Evolutionary conservation across 2,888 invertebrate genomes (phyloP), one percentile per base, ranked within the genome.

Genomic region (Venusia cambrica): DNA sequence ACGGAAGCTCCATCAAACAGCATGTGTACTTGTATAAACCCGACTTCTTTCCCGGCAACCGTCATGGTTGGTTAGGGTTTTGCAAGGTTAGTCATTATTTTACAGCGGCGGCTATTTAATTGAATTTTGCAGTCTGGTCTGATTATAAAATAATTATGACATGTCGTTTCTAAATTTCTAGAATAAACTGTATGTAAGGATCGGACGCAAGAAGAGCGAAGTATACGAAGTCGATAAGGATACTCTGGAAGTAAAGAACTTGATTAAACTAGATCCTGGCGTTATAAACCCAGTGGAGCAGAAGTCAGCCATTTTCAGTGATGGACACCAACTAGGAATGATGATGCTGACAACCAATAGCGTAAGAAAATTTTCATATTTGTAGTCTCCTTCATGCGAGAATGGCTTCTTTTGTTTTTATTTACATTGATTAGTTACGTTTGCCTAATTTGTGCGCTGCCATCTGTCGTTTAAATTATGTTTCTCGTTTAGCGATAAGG

Each of bases 1-100:
- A 96, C 69, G 95, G 95, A 27, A 96, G 96, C 47, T 97, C 98
- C 3, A 91, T 96, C 50, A 94, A 94, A 75, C 98, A 97, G n/a
- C 94, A 96, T 62, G 89, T 97, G 9, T 96, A 97, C 68, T 87
- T 92, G 47, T 92, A 94, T 67, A 96, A 96, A 72, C 90, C 93
- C 11, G 76, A 84, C 43, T 94, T 96, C 70, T 95, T 97, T 69
- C 92, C 92, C 3, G 92, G 92, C 47, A 95, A 96, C 62, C 90
- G 90, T 25, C 90, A 89, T 50, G 95, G 95, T 26, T 96, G 94
- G 93, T 85, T 97, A 45, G 95, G 97, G 9, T 95, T 90, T 85
- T 95, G 95, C 69, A 92, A 92, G 75, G 96, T 95, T 36, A 60
- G 64, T 48, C 1, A 58, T n/a, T n/a, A n/a, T n/a, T n/a, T n/a